phyloP scores from a whole-genome alignment of 1,140 invertebrate species.

The Diorhabda elongata region DNA sequence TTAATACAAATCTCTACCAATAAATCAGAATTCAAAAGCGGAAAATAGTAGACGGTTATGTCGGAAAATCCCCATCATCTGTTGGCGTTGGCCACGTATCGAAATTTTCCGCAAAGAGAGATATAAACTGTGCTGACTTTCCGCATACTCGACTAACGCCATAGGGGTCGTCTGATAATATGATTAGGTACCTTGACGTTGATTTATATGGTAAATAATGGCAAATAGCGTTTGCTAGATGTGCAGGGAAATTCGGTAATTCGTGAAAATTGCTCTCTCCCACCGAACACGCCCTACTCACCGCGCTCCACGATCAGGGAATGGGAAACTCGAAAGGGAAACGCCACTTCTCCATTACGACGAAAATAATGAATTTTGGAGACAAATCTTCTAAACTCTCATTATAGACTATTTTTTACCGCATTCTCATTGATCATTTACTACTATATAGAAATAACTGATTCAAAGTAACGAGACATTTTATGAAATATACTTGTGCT shows the following conservation, averaged over 20 bases:
- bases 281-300: background rate
- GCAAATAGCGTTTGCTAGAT: constrained; percentile 29
- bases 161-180: constrained; percentile 30
- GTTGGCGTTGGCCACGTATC: background rate
- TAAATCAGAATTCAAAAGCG: constrained; percentile 19
- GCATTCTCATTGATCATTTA: too few species aligned
- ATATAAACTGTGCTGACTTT: background rate
- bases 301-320: background rate
- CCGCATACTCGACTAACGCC: constrained; percentile 1
- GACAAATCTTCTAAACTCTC: too few species aligned
- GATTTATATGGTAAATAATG: constrained; percentile 37
- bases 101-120: background rate
- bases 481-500: too few species aligned
- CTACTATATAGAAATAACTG: too few species aligned
- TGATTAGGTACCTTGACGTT: constrained; percentile 36
- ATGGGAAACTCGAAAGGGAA: background rate
- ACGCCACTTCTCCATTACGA: background rate
- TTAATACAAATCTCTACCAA: constrained; percentile 9
- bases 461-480: too few species aligned
- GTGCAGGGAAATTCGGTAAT: constrained; percentile 26
- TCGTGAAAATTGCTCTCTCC: constrained; percentile 18
- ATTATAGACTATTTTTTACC: too few species aligned
- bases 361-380: too few species aligned
- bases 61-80: constrained; percentile 1
- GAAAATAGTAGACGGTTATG: constrained; percentile 8